A percentile compares a stretch with the other conserved stretches of the same genome.
phyloP scores from a whole-genome alignment of 2,113 vertebrate genomes.

The Oryzias melastigma region DNA sequence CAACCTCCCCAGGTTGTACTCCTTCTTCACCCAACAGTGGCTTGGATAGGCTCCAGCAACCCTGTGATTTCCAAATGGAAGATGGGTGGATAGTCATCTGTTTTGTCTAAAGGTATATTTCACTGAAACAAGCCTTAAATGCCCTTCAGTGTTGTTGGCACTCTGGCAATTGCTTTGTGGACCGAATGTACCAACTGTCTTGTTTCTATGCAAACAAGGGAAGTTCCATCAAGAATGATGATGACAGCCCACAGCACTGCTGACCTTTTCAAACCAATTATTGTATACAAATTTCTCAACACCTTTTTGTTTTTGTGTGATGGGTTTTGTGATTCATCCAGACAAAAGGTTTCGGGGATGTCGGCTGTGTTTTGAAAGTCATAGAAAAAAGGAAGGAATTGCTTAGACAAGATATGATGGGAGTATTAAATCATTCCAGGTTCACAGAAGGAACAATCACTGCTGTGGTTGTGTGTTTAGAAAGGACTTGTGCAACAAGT shows the following conservation, averaged over 20 bases:
- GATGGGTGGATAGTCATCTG: too few species aligned
- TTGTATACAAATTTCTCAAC: conserved; percentile 9
- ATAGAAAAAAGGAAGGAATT: conserved; percentile 14
- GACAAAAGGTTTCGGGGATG: conserved; percentile 8
- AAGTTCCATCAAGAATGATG: conserved; percentile 21
- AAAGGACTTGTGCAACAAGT: not conserved
- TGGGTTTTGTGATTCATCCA: conserved; percentile 31
- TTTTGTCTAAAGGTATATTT: not conserved
- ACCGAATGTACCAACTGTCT: conserved; percentile 1
- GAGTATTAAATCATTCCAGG: conserved; percentile 3
- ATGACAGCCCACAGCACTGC: conserved; percentile 20
- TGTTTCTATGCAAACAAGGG: conserved; percentile 25
- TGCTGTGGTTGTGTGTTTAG: not conserved
- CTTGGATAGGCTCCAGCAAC: too few species aligned
- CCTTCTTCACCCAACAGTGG: too few species aligned
- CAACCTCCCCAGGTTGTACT: too few species aligned
- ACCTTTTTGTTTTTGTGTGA: conserved; percentile 34
- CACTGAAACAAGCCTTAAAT: not conserved
- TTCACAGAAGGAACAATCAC: not conserved
- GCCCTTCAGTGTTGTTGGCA: not conserved
- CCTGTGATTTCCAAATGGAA: too few species aligned
- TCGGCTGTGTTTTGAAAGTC: conserved; percentile 6
- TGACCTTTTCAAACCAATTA: conserved; percentile 28
- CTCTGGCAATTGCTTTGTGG: not conserved
- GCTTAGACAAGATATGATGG: conserved; percentile 9